Evolutionary conservation across 2,888 invertebrate species (phyloP), one percentile per base, ranked within the genome.

Genomic region (Norana najaformis): DNA sequence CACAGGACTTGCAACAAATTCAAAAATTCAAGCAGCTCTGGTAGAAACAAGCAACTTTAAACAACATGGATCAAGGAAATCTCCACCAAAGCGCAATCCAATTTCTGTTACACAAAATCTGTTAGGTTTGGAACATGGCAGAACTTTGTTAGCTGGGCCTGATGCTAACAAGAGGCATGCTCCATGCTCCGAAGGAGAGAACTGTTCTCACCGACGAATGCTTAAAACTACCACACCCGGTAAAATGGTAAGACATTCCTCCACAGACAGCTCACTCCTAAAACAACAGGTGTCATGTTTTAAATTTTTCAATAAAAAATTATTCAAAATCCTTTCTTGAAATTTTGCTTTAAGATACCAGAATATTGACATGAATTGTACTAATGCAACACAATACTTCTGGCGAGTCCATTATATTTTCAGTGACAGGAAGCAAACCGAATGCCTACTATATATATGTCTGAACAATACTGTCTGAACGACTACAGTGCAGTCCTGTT

Each of bases 131-230:
- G 69, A 69, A n/a, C 69, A 69, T n/a, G 30, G 69, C n/a, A n/a
- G n/a, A n/a, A n/a, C n/a, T n/a, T n/a, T n/a, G 69, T 69, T 69
- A 47, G 47, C 23, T 38, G 88, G 30, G 6, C 36, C 23, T 39
- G 39, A n/a, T 35, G 34, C 6, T 30, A 88, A 88, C 85, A 85
- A 85, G 35, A 85, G 85, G 20, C 85, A 85, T 85, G 35, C 85
- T 85, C 85, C 36, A 85, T 85, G 85, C 85, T 23, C 85, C 35
- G 85, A 36, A 85, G 35, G 85, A 37, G 85, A 8, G 35, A 85
- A 37, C 36, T 36, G 20, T 36, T 37, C 85, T 85, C 85, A 85
- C 85, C 85, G 85, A 20, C 36, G 85, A 85, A 36, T 85, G 85
- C 18, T 37, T 37, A 85, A 85, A 36, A 85, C 85, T 37, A 36